Conservation (phyloP, 2,888 invertebrate species). For the Falcaria lacertinaria region DNA sequence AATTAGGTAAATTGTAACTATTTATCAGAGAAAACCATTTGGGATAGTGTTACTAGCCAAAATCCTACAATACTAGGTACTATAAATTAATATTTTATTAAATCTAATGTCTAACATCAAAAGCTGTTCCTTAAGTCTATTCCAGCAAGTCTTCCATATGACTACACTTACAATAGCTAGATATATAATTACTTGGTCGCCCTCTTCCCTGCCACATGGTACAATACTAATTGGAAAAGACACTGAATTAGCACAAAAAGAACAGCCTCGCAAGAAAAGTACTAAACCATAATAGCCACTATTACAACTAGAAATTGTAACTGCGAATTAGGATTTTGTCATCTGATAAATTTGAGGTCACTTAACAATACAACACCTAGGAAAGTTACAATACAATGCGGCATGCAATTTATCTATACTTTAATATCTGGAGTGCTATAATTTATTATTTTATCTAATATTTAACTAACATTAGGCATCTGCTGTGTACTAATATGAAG, state of each 20-base stretch:
- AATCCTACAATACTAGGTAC: not conserved
- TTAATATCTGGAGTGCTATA: not conserved
- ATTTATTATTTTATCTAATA: not conserved
- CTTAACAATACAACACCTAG: too few relatives aligned
- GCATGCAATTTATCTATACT: too few relatives aligned
- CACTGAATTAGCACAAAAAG: too few relatives aligned
- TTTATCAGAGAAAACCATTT: not conserved
- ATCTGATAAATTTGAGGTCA: constrained; percentile 4
- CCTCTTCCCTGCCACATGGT: too few relatives aligned
- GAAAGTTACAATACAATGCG: too few relatives aligned
- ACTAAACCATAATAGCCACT: constrained; percentile 32
- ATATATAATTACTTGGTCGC: too few relatives aligned
- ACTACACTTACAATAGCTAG: too few relatives aligned
- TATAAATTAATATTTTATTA: not conserved
- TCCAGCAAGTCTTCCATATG: too few relatives aligned
- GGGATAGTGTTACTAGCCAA: not conserved
- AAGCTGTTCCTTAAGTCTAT: not conserved
- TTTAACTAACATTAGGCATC: not conserved
- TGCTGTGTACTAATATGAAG: not conserved
- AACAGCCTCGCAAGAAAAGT: too few relatives aligned
- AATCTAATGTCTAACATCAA: not conserved
- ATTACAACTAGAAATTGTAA: constrained; percentile 37
- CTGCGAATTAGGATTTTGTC: constrained; percentile 35
- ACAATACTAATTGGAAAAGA: too few relatives aligned
- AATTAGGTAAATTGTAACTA: not conserved